phyloP scores from a whole-genome alignment of 2,113 vertebrate genomes.

The Burhinus oedicnemus region DNA sequence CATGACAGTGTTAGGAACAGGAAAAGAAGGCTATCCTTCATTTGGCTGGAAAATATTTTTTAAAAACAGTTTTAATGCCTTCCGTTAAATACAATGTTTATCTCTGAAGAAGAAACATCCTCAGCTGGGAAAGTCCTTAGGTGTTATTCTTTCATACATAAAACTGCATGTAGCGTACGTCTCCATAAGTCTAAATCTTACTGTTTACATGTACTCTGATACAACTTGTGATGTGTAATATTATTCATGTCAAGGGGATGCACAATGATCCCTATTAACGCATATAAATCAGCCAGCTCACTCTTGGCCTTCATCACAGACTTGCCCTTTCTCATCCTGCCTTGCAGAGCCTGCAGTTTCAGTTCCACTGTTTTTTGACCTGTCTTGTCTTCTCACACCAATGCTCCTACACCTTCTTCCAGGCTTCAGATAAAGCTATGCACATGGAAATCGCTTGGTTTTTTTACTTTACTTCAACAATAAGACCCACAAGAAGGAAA shows the following conservation, averaged over 20 bases:
- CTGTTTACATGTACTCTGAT: not conserved
- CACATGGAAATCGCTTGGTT: not conserved
- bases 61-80: not conserved
- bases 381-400: not conserved
- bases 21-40: not conserved
- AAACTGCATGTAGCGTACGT: not conserved
- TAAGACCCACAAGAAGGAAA: not conserved
- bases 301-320: not conserved
- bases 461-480: not conserved
- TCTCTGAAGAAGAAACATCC: not conserved
- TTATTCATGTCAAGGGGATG: not conserved
- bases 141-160: not conserved
- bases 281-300: not conserved
- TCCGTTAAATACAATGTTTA: not conserved
- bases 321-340: not conserved
- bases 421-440: not conserved
- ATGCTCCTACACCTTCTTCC: not conserved
- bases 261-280: not conserved
- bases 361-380: not conserved
- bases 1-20: not conserved
- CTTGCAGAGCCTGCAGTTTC: not conserved
- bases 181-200: not conserved
- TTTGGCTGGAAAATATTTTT: not conserved
- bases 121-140: not conserved
- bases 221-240: not conserved